phyloP scores from a whole-genome alignment of 2,888 invertebrate genomes.

The Pollenia angustigena region DNA sequence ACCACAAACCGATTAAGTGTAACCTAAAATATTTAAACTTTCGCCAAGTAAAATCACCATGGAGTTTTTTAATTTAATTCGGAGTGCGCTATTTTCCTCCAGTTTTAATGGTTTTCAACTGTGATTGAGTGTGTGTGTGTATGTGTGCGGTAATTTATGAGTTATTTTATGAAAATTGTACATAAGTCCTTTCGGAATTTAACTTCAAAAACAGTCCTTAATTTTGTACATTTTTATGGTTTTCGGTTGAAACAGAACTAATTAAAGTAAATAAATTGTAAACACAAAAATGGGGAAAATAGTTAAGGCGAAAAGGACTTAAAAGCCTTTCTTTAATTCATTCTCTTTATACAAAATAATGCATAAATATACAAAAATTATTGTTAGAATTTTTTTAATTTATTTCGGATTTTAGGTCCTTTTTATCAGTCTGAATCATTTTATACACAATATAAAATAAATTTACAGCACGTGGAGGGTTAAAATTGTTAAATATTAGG shows the following conservation, averaged over 20 bases:
- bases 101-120: neutral
- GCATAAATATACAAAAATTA: too few relatives aligned
- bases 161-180: neutral
- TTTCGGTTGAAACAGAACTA: neutral
- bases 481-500: too few relatives aligned
- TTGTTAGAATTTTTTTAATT: too few relatives aligned
- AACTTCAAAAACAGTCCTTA: neutral
- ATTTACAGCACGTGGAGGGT: too few relatives aligned
- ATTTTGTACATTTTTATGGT: conserved; percentile 1
- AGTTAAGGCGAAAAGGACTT: neutral
- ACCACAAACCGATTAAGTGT: neutral
- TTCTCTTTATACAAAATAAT: too few relatives aligned
- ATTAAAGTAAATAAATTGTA: conserved; percentile 4
- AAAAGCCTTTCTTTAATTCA: neutral
- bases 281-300: neutral
- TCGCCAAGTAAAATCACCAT: too few relatives aligned
- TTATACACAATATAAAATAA: too few relatives aligned
- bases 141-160: neutral
- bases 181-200: neutral
- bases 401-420: too few relatives aligned
- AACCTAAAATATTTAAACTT: neutral
- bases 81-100: neutral
- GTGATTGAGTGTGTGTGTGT: neutral
- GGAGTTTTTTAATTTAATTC: neutral
- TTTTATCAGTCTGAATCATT: too few relatives aligned